Conservation (phyloP, 35 echinoderm and acorn worm genomes). For the Chiridota heheva region DNA sequence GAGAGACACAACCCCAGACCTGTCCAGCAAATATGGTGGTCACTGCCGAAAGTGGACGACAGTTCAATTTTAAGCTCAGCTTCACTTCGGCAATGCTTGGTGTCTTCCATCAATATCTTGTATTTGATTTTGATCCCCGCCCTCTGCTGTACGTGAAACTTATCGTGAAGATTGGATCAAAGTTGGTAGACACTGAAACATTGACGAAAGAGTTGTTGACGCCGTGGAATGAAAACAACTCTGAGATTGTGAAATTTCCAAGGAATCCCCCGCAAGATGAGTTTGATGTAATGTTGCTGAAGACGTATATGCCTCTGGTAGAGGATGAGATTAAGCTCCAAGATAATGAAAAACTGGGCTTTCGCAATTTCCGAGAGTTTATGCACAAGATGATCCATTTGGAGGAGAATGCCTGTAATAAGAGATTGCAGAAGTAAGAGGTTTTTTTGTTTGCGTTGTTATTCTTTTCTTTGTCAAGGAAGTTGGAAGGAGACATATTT, state of each 20-base stretch:
- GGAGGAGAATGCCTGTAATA: constrained; percentile 34
- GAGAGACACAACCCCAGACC: constrained; percentile 72
- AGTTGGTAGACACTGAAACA: constrained; percentile 1
- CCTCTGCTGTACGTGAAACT: constrained; percentile 20
- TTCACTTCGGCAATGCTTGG: constrained; percentile 81
- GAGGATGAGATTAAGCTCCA: neutral
- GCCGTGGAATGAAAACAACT: constrained; percentile 8
- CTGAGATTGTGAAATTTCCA: constrained; percentile 21
- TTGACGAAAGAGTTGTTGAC: neutral
- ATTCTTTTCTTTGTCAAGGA: neutral
- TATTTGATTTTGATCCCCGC: constrained; percentile 71
- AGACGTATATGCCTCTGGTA: constrained; percentile 15
- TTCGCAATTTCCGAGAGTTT: neutral
- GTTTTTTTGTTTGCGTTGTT: neutral
- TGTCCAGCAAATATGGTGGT: constrained; percentile 64
- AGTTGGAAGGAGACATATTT: too few relatives aligned
- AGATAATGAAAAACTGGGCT: neutral
- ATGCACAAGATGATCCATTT: constrained; percentile 37
- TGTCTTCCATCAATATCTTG: constrained; percentile 82
- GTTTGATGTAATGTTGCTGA: neutral
- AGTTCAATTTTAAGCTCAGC: constrained; percentile 54
- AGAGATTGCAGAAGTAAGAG: constrained; percentile 41
- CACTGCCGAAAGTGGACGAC: constrained; percentile 3
- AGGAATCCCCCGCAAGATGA: neutral
- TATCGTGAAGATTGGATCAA: constrained; percentile 13